phyloP scores from a whole-genome alignment of 2,888 invertebrate species.

The Ennomos quercinarius region DNA sequence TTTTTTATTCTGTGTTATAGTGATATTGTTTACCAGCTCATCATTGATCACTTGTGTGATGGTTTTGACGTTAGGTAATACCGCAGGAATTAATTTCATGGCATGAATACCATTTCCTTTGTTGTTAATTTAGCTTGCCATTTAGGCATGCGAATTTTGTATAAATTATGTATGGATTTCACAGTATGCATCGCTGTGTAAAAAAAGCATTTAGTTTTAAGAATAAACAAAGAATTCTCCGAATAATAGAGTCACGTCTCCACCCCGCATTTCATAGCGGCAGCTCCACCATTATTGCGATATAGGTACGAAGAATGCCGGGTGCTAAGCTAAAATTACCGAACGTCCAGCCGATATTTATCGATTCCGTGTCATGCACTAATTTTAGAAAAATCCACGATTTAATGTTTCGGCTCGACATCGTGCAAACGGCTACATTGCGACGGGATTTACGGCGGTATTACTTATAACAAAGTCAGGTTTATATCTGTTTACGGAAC shows the following conservation, averaged over 20 bases:
- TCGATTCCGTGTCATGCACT: conserved; percentile 70
- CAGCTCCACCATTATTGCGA: conserved; percentile 35
- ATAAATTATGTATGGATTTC: too few species aligned
- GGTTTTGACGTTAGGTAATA: too few species aligned
- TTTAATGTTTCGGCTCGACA: conserved; percentile 52
- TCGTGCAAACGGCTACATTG: conserved; percentile 31
- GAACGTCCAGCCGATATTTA: conserved; percentile 56
- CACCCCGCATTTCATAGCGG: neutral
- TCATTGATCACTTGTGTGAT: too few species aligned
- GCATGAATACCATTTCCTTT: too few species aligned
- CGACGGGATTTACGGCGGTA: conserved; percentile 38
- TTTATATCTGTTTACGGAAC: conserved; percentile 12
- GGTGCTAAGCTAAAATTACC: conserved; percentile 56
- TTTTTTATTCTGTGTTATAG: too few species aligned
- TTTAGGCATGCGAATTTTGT: too few species aligned
- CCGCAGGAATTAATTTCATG: too few species aligned
- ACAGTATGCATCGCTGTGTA: too few species aligned
- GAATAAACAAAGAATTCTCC: neutral
- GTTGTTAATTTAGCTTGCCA: too few species aligned
- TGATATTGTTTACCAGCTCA: too few species aligned
- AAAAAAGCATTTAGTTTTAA: too few species aligned
- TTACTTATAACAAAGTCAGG: conserved; percentile 44
- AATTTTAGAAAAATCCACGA: conserved; percentile 67
- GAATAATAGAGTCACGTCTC: conserved; percentile 3
- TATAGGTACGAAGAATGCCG: conserved; percentile 41